These are phyloP conservation scores for Bombylius discolor DNA, from an alignment of 2,888 invertebrate genomes.

Conservation along the genomic window DNA sequence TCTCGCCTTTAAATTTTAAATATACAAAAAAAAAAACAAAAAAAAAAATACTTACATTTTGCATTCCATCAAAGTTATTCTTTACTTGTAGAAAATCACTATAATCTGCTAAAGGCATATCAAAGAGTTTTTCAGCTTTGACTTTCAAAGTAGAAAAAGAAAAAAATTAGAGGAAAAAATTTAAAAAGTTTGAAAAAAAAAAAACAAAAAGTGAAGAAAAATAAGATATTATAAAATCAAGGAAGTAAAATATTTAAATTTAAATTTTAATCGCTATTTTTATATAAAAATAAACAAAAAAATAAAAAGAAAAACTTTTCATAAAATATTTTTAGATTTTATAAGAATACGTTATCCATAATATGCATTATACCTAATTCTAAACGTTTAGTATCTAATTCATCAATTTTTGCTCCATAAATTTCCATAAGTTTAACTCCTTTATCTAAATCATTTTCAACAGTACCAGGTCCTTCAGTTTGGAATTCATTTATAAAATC, in stretches of 20 bases:
- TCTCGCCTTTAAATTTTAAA: too few relatives aligned
- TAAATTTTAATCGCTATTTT: too few relatives aligned
- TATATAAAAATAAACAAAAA: too few relatives aligned
- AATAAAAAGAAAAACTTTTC: too few relatives aligned
- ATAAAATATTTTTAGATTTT: too few relatives aligned
- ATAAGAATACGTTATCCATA: too few relatives aligned
- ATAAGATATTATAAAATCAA: too few relatives aligned
- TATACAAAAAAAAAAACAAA: too few relatives aligned
- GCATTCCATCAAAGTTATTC: constrained; percentile 52
- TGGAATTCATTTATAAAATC: constrained; percentile 63
- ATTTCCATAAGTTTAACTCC: constrained; percentile 56
- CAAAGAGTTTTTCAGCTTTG: constrained; percentile 74
- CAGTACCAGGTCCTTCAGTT: constrained; percentile 63
- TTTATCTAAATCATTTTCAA: constrained; percentile 61
- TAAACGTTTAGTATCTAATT: constrained; percentile 51
- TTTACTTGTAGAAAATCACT: constrained; percentile 54
- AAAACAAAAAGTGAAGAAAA: too few relatives aligned
- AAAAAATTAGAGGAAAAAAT: constrained; percentile 2
- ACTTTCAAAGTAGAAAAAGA: constrained; percentile 23
- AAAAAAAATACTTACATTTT: constrained; percentile 28
- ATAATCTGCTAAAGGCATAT: constrained; percentile 74
- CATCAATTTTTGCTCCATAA: constrained; percentile 43
- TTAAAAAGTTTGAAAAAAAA: too few relatives aligned
- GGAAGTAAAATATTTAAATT: too few relatives aligned
- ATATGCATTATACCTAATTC: constrained; percentile 23